phyloP scores from a whole-genome alignment of 92 coral and sea anemone species.

The Muricea muricata region DNA sequence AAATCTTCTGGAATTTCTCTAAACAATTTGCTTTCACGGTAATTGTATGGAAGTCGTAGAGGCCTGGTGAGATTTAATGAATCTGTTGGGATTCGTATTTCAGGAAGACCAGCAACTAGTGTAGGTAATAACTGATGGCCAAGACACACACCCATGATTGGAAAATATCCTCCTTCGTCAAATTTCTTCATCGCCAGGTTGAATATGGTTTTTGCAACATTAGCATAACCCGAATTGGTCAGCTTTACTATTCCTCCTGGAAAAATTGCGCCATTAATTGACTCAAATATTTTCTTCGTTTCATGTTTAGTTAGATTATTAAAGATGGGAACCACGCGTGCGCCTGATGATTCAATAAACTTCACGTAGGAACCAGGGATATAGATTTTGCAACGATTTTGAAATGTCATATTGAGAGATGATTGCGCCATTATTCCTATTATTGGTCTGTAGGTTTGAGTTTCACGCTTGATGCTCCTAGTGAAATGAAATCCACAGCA shows the following conservation, averaged over 20 bases:
- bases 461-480: neutral
- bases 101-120: constrained; percentile 64
- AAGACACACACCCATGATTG: constrained; percentile 94
- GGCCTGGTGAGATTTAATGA: constrained; percentile 79
- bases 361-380: constrained; percentile 60
- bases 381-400: constrained; percentile 41
- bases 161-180: constrained; percentile 85
- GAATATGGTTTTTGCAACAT: constrained; percentile 68
- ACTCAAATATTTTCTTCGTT: constrained; percentile 68
- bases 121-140: constrained; percentile 81
- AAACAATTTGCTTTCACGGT: too few species aligned
- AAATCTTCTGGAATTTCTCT: constrained; percentile 59
- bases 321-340: constrained; percentile 55
- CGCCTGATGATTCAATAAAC: constrained; percentile 56
- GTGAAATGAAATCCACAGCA: neutral
- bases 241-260: constrained; percentile 82
- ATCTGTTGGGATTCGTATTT: constrained; percentile 58
- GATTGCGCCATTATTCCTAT: neutral
- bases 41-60: constrained; percentile 73
- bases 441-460: neutral
- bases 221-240: constrained; percentile 69
- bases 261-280: constrained; percentile 86
- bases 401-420: constrained; percentile 4
- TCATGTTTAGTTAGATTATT: constrained; percentile 74
- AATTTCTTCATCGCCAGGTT: constrained; percentile 82